These are phyloP conservation scores for Plagodis dolabraria DNA, from an alignment of 2,888 invertebrate species.

Conservation along the genomic window DNA sequence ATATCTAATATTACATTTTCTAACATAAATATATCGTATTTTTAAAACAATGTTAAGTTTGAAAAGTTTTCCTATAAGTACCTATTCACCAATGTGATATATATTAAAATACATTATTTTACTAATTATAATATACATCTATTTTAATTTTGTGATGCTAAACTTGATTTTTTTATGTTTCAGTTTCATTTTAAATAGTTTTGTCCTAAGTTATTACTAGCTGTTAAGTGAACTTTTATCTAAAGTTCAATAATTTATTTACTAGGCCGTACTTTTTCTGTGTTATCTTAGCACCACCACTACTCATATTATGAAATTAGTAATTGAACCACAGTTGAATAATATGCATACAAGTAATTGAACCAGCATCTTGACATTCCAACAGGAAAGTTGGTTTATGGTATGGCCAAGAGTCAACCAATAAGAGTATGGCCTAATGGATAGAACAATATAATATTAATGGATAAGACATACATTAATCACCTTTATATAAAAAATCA, in stretches of 20 bases:
- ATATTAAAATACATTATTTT: conserved; percentile 60
- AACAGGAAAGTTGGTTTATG: no score
- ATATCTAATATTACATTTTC: conserved; percentile 3
- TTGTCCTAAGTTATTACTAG: no score
- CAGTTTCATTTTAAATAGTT: no score
- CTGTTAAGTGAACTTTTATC: conserved; percentile 3
- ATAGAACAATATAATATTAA: not conserved
- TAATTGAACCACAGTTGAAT: no score
- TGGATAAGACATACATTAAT: conserved; percentile 1
- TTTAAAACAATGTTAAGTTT: conserved; percentile 33
- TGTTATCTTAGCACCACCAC: not conserved
- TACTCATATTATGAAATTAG: no score
- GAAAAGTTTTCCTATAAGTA: conserved; percentile 44
- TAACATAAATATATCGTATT: conserved; percentile 9
- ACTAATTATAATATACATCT: conserved; percentile 1
- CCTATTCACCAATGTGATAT: conserved; percentile 72
- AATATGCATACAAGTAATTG: no score
- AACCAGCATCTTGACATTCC: no score
- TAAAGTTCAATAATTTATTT: not conserved
- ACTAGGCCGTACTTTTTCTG: conserved; percentile 5
- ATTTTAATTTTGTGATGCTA: not conserved
- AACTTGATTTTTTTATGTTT: not conserved
- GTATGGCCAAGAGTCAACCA: not conserved
- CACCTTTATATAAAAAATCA: conserved; percentile 9
- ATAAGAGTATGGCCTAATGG: conserved; percentile 12